Percentiles rank a stretch among this genome's conserved stretches.
Evolutionary conservation across 2,113 vertebrate genomes (phyloP).

Genomic region (Myiopsitta monachus): DNA sequence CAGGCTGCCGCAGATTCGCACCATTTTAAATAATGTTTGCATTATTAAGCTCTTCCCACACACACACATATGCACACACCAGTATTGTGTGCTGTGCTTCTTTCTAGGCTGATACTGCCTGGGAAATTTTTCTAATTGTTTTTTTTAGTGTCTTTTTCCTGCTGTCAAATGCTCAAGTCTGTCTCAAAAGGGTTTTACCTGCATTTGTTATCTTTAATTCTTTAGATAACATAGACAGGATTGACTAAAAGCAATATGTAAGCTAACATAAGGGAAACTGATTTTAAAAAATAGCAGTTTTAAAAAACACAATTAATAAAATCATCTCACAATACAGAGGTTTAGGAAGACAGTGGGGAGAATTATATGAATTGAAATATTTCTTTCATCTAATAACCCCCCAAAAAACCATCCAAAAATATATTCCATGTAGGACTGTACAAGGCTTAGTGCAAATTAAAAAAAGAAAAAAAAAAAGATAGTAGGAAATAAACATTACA

Average conservation of each 20-base stretch:
- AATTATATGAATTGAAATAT: neutral
- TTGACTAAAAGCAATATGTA: neutral
- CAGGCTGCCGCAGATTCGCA: constrained; percentile 44
- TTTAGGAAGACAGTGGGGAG: neutral
- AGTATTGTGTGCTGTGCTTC: constrained; percentile 26
- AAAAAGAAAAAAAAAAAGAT: neutral
- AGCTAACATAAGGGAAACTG: neutral
- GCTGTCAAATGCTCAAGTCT: constrained; percentile 9
- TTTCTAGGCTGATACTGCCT: neutral
- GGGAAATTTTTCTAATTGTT: constrained; percentile 64
- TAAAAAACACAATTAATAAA: constrained; percentile 16
- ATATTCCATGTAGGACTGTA: neutral
- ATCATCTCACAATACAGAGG: neutral
- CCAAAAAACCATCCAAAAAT: neutral
- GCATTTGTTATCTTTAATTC: constrained; percentile 23
- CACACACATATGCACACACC: neutral
- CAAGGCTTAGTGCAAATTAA: neutral
- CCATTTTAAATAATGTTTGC: constrained; percentile 71
- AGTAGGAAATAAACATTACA: neutral
- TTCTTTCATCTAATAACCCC: neutral
- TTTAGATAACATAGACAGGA: constrained; percentile 25
- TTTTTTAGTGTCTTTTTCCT: neutral
- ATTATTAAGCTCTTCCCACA: constrained; percentile 41
- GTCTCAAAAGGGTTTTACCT: constrained; percentile 63
- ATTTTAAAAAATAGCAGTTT: constrained; percentile 5